phyloP scores from a whole-genome alignment of 2,888 invertebrate genomes.

The Epinotia nisella region DNA sequence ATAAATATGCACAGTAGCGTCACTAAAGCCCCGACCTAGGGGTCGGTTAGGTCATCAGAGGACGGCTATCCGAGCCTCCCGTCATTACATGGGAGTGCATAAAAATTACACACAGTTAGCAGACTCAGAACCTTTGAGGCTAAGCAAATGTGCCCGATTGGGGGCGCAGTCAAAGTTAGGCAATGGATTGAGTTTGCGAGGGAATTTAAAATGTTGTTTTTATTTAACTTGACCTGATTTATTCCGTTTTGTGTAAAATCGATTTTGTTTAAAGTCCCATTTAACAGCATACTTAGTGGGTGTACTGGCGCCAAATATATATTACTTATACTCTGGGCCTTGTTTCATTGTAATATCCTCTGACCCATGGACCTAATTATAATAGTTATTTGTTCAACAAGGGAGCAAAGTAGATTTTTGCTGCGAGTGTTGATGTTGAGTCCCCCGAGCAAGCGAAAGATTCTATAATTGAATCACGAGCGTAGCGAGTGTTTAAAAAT shows the following conservation, averaged over 20 bases:
- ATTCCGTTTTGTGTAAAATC: background rate
- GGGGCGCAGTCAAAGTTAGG: slow-evolving; percentile 20
- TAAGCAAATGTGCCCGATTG: slow-evolving; percentile 39
- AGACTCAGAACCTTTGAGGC: slow-evolving; percentile 35
- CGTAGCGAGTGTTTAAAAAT: no score
- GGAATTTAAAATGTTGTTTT: slow-evolving; percentile 24
- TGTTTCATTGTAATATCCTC: no score
- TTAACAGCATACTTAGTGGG: background rate
- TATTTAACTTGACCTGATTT: slow-evolving; percentile 22
- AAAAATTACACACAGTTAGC: slow-evolving; percentile 52
- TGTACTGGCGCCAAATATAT: background rate
- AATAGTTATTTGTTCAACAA: no score
- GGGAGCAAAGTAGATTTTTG: no score
- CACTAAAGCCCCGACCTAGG: slow-evolving; percentile 61
- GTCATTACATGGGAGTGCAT: slow-evolving; percentile 63
- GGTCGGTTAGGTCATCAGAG: slow-evolving; percentile 73
- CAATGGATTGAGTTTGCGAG: slow-evolving; percentile 17
- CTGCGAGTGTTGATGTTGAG: no score
- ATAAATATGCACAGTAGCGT: slow-evolving; percentile 42
- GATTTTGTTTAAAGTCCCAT: background rate
- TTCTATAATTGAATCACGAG: no score
- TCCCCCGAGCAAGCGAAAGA: no score
- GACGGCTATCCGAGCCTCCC: slow-evolving; percentile 64
- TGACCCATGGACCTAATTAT: no score
- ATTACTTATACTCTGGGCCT: background rate